Percentiles rank a stretch among this genome's conserved stretches.
Conservation (phyloP, 2,797 vertebrate species). For the Varecia variegata region DNA sequence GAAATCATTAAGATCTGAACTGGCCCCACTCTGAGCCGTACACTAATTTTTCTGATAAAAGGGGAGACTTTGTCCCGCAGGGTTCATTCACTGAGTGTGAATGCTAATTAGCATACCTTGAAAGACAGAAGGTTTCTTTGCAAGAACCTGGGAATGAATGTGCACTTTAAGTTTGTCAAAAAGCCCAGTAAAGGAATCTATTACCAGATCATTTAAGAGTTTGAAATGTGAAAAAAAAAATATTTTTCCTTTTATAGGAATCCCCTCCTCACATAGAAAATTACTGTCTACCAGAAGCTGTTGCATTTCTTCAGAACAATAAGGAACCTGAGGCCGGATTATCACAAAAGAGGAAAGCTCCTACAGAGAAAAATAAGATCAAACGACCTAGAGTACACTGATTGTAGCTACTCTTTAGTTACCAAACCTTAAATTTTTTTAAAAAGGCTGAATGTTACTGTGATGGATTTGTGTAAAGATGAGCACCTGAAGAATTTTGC, state of each 20-base stretch:
- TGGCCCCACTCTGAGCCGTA: background rate
- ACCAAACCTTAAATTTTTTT: background rate
- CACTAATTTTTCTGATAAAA: background rate
- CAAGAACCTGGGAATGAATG: background rate
- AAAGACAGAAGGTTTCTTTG: background rate
- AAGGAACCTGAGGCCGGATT: constrained; percentile 76
- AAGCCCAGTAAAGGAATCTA: background rate
- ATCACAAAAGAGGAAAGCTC: constrained; percentile 93
- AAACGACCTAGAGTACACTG: constrained; percentile 90
- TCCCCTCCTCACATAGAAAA: constrained; percentile 87
- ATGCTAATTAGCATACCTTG: background rate
- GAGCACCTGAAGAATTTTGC: background rate
- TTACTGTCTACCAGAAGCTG: constrained; percentile 88
- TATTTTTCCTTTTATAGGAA: constrained; percentile 85
- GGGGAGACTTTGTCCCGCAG: background rate
- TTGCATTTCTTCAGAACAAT: constrained; percentile 70
- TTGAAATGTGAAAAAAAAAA: background rate
- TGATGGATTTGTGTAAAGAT: constrained; percentile 50
- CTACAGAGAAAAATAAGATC: constrained; percentile 82
- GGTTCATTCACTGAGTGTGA: background rate
- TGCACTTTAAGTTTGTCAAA: background rate
- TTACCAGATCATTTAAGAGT: background rate
- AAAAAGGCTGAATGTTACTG: constrained; percentile 52
- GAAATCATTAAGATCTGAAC: background rate
- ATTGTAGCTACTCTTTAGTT: constrained; percentile 27